Base-by-base conservation (phyloP, 2,797 vertebrate genomes). In the Schizothorax lantsangensis region DNA sequence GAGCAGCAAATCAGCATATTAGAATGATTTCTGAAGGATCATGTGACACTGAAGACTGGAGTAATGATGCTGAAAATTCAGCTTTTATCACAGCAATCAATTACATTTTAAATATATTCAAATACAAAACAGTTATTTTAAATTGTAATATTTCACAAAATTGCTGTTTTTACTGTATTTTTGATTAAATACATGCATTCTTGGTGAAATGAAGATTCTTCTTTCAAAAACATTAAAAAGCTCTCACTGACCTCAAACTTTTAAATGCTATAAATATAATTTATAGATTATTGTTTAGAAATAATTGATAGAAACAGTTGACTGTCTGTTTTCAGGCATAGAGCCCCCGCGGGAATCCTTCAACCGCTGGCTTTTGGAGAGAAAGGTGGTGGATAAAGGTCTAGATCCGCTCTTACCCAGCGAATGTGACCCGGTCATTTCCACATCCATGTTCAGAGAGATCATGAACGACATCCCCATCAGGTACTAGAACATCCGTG, bases 391-490 rank as follows among this genome's bases (percentile, higher is more conserved):
- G 0, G 98, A 99, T 93, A 98, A 97, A 94, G 98, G 98, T 80
- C 95, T 94, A 0, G 98, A 99, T 91, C 97, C 98, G 8, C 91
- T 99, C 75, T 89, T 99, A 84, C 98, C 98, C 0, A 99, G 98
- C 84, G 97, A 98, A 90, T 99, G 98, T 2, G 97, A 99, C 62
- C 98, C 97, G 0, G 88, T 97, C 6, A 96, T 99, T 74, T 99
- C 98, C 1, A 96, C 98, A 4, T 99, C 98, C 91, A 99, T 99
- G 98, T 99, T 99, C 94, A 95, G 98, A 89, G 98, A 99, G 94
- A 97, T 99, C 91, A 99, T 99, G 98, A 99, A 99, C 36, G 98
- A 99, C 95, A 98, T 99, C 92, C 98, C 98, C 88, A 99, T 99
- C 95, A 98, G 98, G 98, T 99, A 30, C 3, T 57, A 21, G 5